Percentiles rank a stretch among this genome's conserved stretches.
Evolutionary conservation across 2,888 invertebrate genomes (phyloP).

Genomic region (Leucophora obtusa): DNA sequence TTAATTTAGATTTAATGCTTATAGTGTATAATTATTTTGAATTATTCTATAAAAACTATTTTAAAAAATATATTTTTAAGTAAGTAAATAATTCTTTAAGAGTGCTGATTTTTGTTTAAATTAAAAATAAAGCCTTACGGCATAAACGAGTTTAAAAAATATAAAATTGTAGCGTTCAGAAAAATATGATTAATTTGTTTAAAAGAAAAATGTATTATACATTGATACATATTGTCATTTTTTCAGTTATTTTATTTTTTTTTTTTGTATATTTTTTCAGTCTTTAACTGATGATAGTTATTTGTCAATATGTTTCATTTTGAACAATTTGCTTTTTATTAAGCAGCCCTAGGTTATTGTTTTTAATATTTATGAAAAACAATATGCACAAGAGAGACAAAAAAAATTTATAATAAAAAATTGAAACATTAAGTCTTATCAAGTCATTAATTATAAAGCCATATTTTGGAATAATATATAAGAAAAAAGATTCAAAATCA

Average conservation of each 20-base stretch:
- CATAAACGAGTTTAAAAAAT: neutral
- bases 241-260: conserved; percentile 12
- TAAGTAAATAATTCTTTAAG: no score
- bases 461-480: conserved; percentile 43
- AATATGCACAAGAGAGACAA: conserved; percentile 14
- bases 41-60: no score
- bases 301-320: conserved; percentile 46
- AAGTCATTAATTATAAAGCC: conserved; percentile 59
- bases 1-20: no score
- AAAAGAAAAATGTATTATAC: conserved; percentile 25
- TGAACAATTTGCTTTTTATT: conserved; percentile 20
- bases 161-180: neutral
- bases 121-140: neutral
- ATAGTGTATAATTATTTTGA: no score
- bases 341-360: conserved; percentile 55
- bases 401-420: conserved; percentile 33
- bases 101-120: neutral
- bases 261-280: conserved; percentile 11
- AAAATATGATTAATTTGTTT: conserved; percentile 47
- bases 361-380: conserved; percentile 47
- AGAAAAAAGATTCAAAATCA: conserved; percentile 21
- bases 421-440: conserved; percentile 59
- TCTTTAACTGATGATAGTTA: conserved; percentile 50
- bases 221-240: conserved; percentile 19
- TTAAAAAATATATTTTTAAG: no score